Conservation (phyloP, 2,113 vertebrate genomes). For the Vireo altiloquus region DNA sequence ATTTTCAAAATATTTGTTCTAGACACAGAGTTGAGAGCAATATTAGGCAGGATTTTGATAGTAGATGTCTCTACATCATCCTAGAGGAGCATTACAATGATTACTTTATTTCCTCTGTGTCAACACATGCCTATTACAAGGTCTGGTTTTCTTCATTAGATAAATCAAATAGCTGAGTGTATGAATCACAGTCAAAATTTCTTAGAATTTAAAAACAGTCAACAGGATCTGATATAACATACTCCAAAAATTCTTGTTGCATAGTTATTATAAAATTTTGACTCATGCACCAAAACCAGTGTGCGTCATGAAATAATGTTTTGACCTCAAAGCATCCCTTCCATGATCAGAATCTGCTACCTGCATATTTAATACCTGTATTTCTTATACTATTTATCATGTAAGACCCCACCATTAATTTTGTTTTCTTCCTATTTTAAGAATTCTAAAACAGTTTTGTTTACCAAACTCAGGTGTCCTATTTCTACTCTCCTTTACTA, state of each 20-base stretch:
- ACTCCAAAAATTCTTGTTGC: background rate
- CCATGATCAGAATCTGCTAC: background rate
- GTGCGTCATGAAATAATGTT: background rate
- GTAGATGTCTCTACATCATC: background rate
- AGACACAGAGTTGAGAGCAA: background rate
- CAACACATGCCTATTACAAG: background rate
- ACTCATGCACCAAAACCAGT: background rate
- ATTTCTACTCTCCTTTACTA: background rate
- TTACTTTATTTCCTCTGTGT: background rate
- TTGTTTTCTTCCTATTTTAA: background rate
- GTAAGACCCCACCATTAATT: accelerated
- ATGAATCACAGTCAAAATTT: background rate
- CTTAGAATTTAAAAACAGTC: background rate
- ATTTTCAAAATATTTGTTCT: constrained; percentile 12
- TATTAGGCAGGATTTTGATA: background rate
- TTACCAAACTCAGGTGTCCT: background rate
- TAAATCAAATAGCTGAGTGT: background rate
- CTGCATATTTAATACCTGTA: background rate
- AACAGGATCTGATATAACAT: background rate
- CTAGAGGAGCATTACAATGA: background rate
- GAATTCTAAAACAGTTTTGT: background rate
- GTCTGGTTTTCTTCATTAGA: background rate
- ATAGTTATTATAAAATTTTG: background rate
- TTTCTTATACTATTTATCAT: background rate
- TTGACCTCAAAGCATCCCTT: background rate